phyloP scores from a whole-genome alignment of 2,797 vertebrate genomes.

The Fistularia tabacaria region DNA sequence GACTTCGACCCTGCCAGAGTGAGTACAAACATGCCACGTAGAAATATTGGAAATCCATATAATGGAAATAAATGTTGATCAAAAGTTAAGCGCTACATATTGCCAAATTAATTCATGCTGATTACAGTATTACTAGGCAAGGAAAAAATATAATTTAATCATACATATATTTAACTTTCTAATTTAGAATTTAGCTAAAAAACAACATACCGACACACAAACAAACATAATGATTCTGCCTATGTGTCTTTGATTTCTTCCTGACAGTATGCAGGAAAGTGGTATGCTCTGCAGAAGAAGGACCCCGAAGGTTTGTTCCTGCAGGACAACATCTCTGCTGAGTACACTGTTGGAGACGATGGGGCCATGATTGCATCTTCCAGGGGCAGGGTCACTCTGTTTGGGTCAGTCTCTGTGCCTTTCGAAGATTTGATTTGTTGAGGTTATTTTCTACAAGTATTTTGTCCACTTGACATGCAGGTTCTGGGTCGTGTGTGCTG shows the following conservation, averaged over 20 bases:
- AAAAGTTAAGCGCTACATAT: too few relatives aligned
- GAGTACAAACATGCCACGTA: constrained; percentile 26
- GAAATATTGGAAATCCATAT: background rate
- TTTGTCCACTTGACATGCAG: constrained; percentile 44
- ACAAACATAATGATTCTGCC: background rate
- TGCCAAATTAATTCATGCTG: too few relatives aligned
- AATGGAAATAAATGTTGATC: background rate
- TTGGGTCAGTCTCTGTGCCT: constrained; percentile 66
- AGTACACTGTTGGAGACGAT: constrained; percentile 83
- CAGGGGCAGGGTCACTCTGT: constrained; percentile 83
- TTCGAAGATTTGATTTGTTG: background rate
- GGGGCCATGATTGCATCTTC: constrained; percentile 85
- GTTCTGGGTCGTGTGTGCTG: constrained; percentile 88
- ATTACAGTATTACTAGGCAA: too few relatives aligned
- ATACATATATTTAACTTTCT: background rate
- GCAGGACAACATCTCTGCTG: constrained; percentile 90
- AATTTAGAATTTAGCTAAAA: too few relatives aligned
- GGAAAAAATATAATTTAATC: too few relatives aligned
- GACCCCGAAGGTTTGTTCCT: constrained; percentile 90
- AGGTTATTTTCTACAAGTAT: too few relatives aligned
- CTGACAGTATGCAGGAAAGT: constrained; percentile 84
- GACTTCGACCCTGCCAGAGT: constrained; percentile 84
- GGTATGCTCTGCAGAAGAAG: constrained; percentile 90
- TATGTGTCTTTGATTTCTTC: background rate
- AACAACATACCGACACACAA: background rate